A percentile compares a stretch with the other conserved stretches of the same genome.
These are phyloP conservation scores for Lycophotia porphyrea DNA, from an alignment of 2,888 invertebrate genomes.

Conservation along the genomic window DNA sequence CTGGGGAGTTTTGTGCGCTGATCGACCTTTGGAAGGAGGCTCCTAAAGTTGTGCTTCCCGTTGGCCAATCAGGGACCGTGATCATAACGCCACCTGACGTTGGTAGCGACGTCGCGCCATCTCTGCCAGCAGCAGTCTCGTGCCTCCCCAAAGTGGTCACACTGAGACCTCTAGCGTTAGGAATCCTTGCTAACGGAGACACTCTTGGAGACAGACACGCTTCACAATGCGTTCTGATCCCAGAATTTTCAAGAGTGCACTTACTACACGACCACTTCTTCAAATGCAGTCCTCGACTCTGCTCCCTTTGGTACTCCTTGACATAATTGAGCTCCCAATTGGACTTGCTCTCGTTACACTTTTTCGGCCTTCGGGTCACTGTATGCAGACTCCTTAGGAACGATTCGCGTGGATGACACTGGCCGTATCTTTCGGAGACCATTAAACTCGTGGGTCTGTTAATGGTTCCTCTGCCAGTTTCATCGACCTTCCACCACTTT, in stretches of 20 bases:
- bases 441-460: slow-evolving; percentile 91
- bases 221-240: slow-evolving; percentile 92
- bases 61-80: slow-evolving; percentile 92
- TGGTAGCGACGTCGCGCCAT: slow-evolving; percentile 85
- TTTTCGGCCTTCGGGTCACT: slow-evolving; percentile 87
- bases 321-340: slow-evolving; percentile 88
- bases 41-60: slow-evolving; percentile 77
- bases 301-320: slow-evolving; percentile 86
- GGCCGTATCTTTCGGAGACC: slow-evolving; percentile 89
- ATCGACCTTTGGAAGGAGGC: slow-evolving; percentile 82
- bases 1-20: slow-evolving; percentile 86
- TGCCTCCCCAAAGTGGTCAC: slow-evolving; percentile 87
- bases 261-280: slow-evolving; percentile 93
- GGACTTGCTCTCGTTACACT: slow-evolving; percentile 85
- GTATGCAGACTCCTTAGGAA: slow-evolving; percentile 86
- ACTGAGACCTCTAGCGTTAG: slow-evolving; percentile 85
- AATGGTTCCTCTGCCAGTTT: slow-evolving; percentile 81
- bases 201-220: slow-evolving; percentile 93
- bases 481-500: slow-evolving; percentile 89
- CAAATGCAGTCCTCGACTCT: slow-evolving; percentile 83
- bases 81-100: slow-evolving; percentile 91
- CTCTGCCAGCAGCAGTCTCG: slow-evolving; percentile 78
- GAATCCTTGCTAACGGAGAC: slow-evolving; percentile 80
- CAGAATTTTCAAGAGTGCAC: slow-evolving; percentile 94
- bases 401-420: slow-evolving; percentile 82